Conservation (phyloP, 2,797 vertebrate species). For the Clarias pachynema region DNA sequence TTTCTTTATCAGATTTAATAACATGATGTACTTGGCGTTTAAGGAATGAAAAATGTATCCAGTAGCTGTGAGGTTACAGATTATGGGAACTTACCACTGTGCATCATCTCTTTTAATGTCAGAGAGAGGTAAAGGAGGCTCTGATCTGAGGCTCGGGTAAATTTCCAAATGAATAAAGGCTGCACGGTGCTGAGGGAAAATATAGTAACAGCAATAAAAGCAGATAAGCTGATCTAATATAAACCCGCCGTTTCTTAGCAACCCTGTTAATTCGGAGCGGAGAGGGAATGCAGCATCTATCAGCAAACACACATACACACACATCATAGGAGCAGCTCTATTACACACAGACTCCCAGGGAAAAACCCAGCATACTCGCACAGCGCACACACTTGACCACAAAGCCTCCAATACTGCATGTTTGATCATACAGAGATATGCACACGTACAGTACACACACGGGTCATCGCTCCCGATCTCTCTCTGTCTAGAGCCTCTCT, state of each 20-base stretch:
- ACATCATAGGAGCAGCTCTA: slow-evolving; percentile 37
- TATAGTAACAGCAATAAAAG: slow-evolving; percentile 81
- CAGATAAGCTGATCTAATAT: slow-evolving; percentile 83
- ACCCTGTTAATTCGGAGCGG: slow-evolving; percentile 79
- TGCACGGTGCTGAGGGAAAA: slow-evolving; percentile 73
- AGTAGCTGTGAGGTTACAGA: slow-evolving; percentile 64
- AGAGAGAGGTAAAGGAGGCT: slow-evolving; percentile 63
- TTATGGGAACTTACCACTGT: slow-evolving; percentile 72
- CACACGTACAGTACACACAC: neutral
- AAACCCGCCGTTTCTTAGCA: slow-evolving; percentile 81
- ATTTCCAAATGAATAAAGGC: slow-evolving; percentile 79
- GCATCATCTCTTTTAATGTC: slow-evolving; percentile 69
- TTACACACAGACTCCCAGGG: neutral
- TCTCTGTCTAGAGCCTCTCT: neutral
- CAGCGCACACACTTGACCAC: slow-evolving; percentile 50
- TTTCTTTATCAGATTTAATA: slow-evolving; percentile 54
- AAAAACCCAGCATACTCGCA: slow-evolving; percentile 15
- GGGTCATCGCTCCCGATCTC: too few relatives aligned
- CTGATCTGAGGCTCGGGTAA: slow-evolving; percentile 71
- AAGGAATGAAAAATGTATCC: slow-evolving; percentile 66
- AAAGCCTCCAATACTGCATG: neutral
- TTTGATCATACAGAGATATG: slow-evolving; percentile 37
- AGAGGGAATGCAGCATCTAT: slow-evolving; percentile 71
- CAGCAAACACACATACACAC: slow-evolving; percentile 65
- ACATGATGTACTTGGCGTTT: slow-evolving; percentile 59